Evolutionary conservation across 2,797 vertebrate species (phyloP), one percentile per base, ranked within the genome.

Genomic region (Hylomyscus alleni): DNA sequence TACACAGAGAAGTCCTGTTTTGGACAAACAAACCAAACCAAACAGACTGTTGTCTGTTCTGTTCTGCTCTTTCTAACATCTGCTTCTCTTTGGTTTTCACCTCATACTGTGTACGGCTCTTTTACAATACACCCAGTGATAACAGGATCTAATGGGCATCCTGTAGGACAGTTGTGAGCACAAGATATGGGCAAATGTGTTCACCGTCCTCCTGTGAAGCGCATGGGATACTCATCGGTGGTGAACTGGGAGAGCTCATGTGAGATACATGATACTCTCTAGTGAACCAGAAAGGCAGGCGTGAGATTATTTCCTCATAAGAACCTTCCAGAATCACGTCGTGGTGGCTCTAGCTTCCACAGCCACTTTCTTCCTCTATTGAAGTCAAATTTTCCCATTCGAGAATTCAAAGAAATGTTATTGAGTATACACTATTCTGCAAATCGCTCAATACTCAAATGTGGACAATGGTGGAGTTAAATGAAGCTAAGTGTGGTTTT

Each of bases 71-170:
- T 76, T 78, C 47, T 65, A 40, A 88, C 26, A 60, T 58, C 54
- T 56, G 8, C 83, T 93, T 93, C 67, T 93, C 77, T 72, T 85
- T 90, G 54, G 88, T 93, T 97, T 60, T 58, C 85, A 75, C 17
- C 34, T 83, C 94, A 75, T 90, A 7, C 1, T 56, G 65, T 65
- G 34, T 29, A 4, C 34, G 6, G 19, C 67, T n/a, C 69, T 84
- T 91, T 73, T 75, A 50, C 67, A 73, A 34, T 54, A 13, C 44
- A 82, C 31, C 52, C 17, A 58, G 29, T 9, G 52, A 54, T 31
- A 67, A 89, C 3, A 62, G 9, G 47, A 83, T 44, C 37, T 56
- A 56, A 6, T 50, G 62, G n/a, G 20, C 22, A 47, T 31, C 37
- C 82, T 54, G 44, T 52, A 54, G 67, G 77, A 15, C 31, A 65